phyloP scores from a whole-genome alignment of 2,797 vertebrate genomes.

The Tolypeutes matacus region DNA sequence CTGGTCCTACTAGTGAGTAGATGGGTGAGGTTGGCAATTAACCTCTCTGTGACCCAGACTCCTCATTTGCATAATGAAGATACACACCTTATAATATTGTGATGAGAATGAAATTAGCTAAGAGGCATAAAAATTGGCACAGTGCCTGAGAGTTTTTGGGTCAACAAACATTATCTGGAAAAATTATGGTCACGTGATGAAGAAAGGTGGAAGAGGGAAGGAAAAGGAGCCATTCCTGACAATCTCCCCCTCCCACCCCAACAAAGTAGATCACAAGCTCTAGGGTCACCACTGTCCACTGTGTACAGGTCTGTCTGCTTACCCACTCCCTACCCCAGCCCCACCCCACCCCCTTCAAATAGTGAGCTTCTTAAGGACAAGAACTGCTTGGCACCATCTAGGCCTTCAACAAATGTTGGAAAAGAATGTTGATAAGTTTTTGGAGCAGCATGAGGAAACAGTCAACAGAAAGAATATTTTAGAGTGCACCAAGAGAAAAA shows the following conservation, averaged over 20 bases:
- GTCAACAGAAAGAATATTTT: not conserved
- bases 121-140: not conserved
- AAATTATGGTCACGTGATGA: not conserved
- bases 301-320: not conserved
- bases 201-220: not conserved
- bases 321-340: no score
- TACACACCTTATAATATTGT: not conserved
- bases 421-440: not conserved
- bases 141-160: not conserved
- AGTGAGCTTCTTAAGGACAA: not conserved
- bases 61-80: not conserved
- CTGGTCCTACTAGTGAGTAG: not conserved
- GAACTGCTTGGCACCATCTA: not conserved
- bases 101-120: conserved; percentile 29
- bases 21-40: not conserved
- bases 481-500: not conserved
- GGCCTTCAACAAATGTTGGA: not conserved
- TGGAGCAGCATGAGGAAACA: not conserved
- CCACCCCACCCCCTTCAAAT: not conserved
- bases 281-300: not conserved
- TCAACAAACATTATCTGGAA: not conserved
- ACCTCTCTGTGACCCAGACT: not conserved
- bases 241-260: not conserved
- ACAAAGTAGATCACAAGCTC: not conserved
- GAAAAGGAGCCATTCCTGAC: not conserved